These are phyloP conservation scores for Drosophila dives DNA, from an alignment of 2,888 invertebrate species.

Conservation along the genomic window DNA sequence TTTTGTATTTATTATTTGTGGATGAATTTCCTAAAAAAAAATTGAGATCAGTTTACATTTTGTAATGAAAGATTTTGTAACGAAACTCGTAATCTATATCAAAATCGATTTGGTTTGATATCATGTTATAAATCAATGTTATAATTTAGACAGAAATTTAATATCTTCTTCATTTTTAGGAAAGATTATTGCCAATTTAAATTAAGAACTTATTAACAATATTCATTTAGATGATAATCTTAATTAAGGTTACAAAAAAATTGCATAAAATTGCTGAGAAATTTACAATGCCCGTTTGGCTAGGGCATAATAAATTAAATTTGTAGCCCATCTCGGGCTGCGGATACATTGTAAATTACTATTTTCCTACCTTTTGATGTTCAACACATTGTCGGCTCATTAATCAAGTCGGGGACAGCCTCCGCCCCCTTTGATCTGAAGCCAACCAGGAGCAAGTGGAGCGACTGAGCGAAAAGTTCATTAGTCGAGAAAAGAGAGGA, in stretches of 20 bases:
- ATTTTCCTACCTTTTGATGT: slow-evolving; percentile 73
- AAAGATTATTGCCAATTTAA: not conserved
- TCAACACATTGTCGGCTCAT: slow-evolving; percentile 76
- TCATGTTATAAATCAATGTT: not conserved
- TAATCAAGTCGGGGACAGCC: slow-evolving; percentile 63
- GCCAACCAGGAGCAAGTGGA: slow-evolving; percentile 28
- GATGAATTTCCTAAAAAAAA: not conserved
- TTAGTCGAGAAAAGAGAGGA: slow-evolving; percentile 26
- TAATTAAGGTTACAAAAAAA: not conserved
- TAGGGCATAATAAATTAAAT: slow-evolving; percentile 60
- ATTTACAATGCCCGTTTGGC: slow-evolving; percentile 10
- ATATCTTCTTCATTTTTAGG: not conserved
- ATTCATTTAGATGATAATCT: not conserved
- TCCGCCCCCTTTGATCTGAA: slow-evolving; percentile 45
- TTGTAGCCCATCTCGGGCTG: slow-evolving; percentile 44
- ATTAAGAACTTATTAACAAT: not conserved
- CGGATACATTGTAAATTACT: slow-evolving; percentile 71
- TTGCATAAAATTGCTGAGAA: not conserved
- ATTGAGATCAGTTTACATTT: not conserved
- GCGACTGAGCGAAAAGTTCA: slow-evolving; percentile 41
- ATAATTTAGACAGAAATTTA: not conserved
- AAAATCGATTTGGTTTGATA: not conserved
- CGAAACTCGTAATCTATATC: not conserved
- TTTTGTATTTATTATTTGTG: not conserved
- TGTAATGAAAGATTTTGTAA: not conserved